Evolutionary conservation across 2,888 invertebrate genomes (phyloP), one percentile per base, ranked within the genome.

Genomic region (Dryadula phaetusa): DNA sequence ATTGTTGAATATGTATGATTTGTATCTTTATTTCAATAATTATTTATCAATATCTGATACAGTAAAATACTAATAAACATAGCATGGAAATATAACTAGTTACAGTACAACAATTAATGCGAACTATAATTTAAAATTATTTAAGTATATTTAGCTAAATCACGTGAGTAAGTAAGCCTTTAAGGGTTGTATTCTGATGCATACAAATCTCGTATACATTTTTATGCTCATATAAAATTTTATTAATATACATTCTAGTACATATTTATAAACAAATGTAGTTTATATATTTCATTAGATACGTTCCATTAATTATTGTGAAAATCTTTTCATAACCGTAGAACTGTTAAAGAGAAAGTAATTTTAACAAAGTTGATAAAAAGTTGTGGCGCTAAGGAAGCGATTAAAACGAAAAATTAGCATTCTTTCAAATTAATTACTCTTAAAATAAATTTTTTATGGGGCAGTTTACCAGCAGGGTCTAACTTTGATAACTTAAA

Each of bases 401-500:
- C 88, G 88, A 91, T 89, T 90, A 88, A 89, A 90, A 87, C 44
- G 88, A 89, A 88, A 92, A 91, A 91, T 91, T 91, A 81, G 86
- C 90, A 90, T 89, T 90, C 90, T 90, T 88, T 84, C 83, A 86
- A 90, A 91, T 90, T 91, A 92, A 91, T 91, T 92, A 90, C 87
- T 84, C 84, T 81, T 84, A 83, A 87, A 89, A 86, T 84, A 86
- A 90, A 88, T 87, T 84, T 88, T 86, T 58, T 86, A 87, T 82
- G 80, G 72, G 82, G 78, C 84, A 84, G 79, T 83, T 81, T 80
- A 80, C 78, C 79, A 80, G 80, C 12, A 56, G 34, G 18, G 22
- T 47, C 40, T 12, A 22, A 46, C 47, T 64, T 47, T 58, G 44
- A 37, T 44, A 64, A 64, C 56, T 64, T 64, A n/a, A 47, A 56